Evolutionary conservation across 2,797 vertebrate species (phyloP), one percentile per base, ranked within the genome.

Genomic region (Ciconia nigra): DNA sequence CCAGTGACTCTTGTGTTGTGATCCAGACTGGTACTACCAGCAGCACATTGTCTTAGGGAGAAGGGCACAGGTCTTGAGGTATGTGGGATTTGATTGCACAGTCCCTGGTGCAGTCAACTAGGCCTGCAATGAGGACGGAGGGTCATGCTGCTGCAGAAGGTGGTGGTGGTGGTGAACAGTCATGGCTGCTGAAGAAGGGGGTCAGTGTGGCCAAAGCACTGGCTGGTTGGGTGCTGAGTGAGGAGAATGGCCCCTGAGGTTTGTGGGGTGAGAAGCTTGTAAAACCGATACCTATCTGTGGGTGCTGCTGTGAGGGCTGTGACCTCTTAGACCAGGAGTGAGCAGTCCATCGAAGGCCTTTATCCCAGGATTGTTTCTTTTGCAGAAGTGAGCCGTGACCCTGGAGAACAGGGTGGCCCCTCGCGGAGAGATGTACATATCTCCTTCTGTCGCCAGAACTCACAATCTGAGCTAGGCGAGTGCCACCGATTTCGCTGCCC

Each of bases 401-500:
- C 97, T 20, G 98, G 98, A 70, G 99, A 99, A 89, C 98, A 98
- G 85, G 97, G 97, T 39, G 98, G 98, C 29, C 98, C 98, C 9
- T 97, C 98, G 2, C 97, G 90, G 88, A 97, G 67, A 51, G 99
- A 99, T 37, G 94, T 98, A 7, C 98, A 97, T 82, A 98, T 98
- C 96, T 98, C 98, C 47, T 98, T 99, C 91, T 98, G 98, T 63
- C 97, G 96, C 29, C 99, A 99, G 97, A 93, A 92, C 81, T 99
- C 99, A 1, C 98, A 99, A 76, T 98, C 98, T 49, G 99, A 99
- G 69, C 35, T 96, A 11, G 33, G 95, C 4, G 98, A 99, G 8
- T 94, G 97, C 41, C 96, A 96, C 72, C 99, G 99, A 1, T 97
- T 98, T 2, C 98, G 98, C 92, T 99, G 99, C 97, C 99, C 99